Evolutionary conservation across 2,113 vertebrate species (phyloP), one percentile per base, ranked within the genome.

Genomic region (Pollimyrus isidori): DNA sequence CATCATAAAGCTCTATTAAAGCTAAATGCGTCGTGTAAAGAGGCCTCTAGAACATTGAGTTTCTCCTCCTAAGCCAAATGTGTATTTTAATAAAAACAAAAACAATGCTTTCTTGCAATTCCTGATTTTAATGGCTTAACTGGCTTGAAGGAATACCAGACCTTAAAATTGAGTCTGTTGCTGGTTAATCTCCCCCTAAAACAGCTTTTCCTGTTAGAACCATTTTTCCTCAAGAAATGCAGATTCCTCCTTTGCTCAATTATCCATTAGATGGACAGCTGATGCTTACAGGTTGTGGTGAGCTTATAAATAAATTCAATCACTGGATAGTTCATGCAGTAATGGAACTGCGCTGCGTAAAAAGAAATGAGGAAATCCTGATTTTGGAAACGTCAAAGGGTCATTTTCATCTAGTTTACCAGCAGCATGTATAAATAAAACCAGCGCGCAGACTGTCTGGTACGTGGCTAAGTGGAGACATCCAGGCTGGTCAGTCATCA

Each of bases 251-350:
- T 35, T 80, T 46, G 82, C 23, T 45, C 82, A 46, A 23, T 45
- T 84, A n/a, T 84, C 49, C 30, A 30, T 86, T 52, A 52, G 48
- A 53, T 30, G 46, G 19, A n/a, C 23, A 35, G 49, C 3, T 0
- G 85, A 90, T 84, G 82, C 45, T 48, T 17, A 23, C 39, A 88
- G 53, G 82, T 90, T 92, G 89, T 88, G 58, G 90, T 23, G 50
- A 90, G 84, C 56, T 89, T 92, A 92, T 92, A 90, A 92, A 90
- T 90, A 93, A 92, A 93, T 91, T 58, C 92, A 91, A 92, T 92
- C 90, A 84, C 76, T 88, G 84, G 85, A n/a, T n/a, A 52, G 88
- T 83, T 91, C 83, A 53, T 46, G 90, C 90, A 84, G 87, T 88
- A 87, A 49, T 53, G 83, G 89, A 87, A 80, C 19, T 69, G 73